Evolutionary conservation across 2,113 vertebrate species (phyloP).

Genomic region (Pterophyllum scalare): DNA sequence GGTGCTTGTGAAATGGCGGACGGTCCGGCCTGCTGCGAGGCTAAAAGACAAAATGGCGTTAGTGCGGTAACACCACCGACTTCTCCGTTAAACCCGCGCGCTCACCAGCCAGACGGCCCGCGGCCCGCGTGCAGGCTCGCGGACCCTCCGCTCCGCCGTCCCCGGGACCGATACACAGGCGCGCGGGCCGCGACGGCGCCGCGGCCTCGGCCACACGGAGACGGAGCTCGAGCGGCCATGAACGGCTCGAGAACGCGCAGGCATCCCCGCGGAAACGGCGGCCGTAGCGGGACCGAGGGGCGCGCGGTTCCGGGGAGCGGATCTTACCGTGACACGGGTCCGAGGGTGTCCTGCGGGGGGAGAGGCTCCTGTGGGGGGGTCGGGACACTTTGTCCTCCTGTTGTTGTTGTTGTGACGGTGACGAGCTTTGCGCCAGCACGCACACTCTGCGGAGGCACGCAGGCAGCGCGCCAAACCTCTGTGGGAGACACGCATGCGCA

Average conservation of each 20-base stretch:
- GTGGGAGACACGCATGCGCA: constrained; percentile 62
- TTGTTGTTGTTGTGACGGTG: constrained; percentile 69
- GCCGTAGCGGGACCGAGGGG: neutral
- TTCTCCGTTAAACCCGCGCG: neutral
- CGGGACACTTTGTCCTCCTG: constrained; percentile 68
- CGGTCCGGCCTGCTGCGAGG: neutral
- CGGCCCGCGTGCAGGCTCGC: neutral
- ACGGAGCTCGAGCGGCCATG: constrained; percentile 76
- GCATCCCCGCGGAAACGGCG: constrained; percentile 49
- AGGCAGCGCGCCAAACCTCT: constrained; percentile 60
- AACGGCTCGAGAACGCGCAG: constrained; percentile 83
- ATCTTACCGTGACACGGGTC: constrained; percentile 74
- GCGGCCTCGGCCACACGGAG: constrained; percentile 57
- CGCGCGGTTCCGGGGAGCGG: constrained; percentile 19
- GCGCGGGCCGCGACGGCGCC: constrained; percentile 59
- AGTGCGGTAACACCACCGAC: neutral
- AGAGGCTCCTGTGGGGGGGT: neutral
- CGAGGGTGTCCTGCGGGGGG: constrained; percentile 39
- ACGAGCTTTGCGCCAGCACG: constrained; percentile 81
- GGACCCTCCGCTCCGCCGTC: constrained; percentile 37
- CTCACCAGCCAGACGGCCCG: neutral
- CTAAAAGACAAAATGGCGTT: constrained; percentile 55
- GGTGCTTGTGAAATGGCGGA: constrained; percentile 43
- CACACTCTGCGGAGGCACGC: constrained; percentile 75
- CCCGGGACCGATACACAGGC: constrained; percentile 60